phyloP scores from a whole-genome alignment of 2,888 invertebrate genomes.

The Melipona beecheii region DNA sequence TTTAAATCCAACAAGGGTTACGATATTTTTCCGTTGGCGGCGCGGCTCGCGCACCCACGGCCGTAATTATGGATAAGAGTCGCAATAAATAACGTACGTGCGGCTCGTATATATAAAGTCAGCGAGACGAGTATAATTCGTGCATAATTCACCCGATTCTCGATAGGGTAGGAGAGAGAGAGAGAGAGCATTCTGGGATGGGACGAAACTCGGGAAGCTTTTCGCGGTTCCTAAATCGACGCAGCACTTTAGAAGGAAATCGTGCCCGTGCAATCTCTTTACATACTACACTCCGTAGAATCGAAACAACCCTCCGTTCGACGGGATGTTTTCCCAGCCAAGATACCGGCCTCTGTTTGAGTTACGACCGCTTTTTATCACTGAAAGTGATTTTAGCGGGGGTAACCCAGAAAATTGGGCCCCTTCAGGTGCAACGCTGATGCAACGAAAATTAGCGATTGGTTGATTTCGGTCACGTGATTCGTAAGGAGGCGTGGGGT shows the following conservation, averaged over 20 bases:
- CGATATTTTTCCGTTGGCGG: conserved; percentile 23
- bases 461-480: too few relatives aligned
- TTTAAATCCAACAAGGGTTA: conserved; percentile 5
- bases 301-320: conserved; percentile 42
- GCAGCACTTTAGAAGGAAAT: conserved; percentile 51
- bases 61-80: conserved; percentile 62
- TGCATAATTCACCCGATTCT: conserved; percentile 66
- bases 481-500: too few relatives aligned
- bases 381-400: too few relatives aligned
- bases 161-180: conserved; percentile 43
- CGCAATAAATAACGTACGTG: conserved; percentile 57
- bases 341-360: conserved; percentile 28
- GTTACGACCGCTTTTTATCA: conserved; percentile 32
- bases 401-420: too few relatives aligned
- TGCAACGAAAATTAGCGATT: too few relatives aligned
- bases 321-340: conserved; percentile 26
- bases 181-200: not conserved
- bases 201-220: conserved; percentile 9
- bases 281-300: conserved; percentile 46
- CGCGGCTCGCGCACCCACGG: conserved; percentile 5
- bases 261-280: conserved; percentile 48
- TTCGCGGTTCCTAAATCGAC: conserved; percentile 62
- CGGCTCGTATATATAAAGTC: conserved; percentile 42
- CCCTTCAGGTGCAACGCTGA: too few relatives aligned
- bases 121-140: conserved; percentile 61